A percentile compares a stretch with the other conserved stretches of the same genome.
These are phyloP conservation scores for Betta splendens DNA, from an alignment of 2,797 vertebrate genomes.

Conservation along the genomic window DNA sequence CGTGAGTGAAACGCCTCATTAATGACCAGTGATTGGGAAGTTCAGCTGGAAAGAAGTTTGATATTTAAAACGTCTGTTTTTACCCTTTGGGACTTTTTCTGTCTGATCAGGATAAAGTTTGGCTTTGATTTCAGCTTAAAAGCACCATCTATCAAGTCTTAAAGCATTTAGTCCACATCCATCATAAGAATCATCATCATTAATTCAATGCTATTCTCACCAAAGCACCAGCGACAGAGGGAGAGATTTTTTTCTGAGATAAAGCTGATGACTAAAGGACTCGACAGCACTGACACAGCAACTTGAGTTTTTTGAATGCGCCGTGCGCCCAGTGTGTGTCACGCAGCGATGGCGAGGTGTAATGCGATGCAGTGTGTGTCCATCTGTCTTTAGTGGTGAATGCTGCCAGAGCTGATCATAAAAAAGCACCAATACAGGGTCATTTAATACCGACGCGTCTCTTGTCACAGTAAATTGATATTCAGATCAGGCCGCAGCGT, in stretches of 20 bases:
- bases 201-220: conserved; percentile 46
- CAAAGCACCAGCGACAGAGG: conserved; percentile 10
- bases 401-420: conserved; percentile 22
- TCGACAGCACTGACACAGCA: conserved; percentile 9
- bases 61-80: conserved; percentile 1
- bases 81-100: conserved; percentile 4
- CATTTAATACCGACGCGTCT: conserved; percentile 49
- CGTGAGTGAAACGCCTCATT: conserved; percentile 7
- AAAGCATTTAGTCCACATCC: conserved; percentile 41
- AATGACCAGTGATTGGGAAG: not conserved
- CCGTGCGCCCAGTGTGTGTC: conserved; percentile 28
- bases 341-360: conserved; percentile 17
- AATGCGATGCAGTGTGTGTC: conserved; percentile 27
- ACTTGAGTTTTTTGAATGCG: conserved; percentile 32
- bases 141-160: conserved; percentile 20
- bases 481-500: conserved; percentile 7
- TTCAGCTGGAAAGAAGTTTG: conserved; percentile 8
- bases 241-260: conserved; percentile 38
- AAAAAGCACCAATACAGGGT: conserved; percentile 45
- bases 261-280: conserved; percentile 50
- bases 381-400: conserved; percentile 43
- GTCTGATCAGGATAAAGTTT: conserved; percentile 24
- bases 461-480: conserved; percentile 32
- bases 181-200: conserved; percentile 56
- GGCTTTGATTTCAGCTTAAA: conserved; percentile 13